Conservation (phyloP, 2,113 vertebrate species). For the Azemiops feae region DNA sequence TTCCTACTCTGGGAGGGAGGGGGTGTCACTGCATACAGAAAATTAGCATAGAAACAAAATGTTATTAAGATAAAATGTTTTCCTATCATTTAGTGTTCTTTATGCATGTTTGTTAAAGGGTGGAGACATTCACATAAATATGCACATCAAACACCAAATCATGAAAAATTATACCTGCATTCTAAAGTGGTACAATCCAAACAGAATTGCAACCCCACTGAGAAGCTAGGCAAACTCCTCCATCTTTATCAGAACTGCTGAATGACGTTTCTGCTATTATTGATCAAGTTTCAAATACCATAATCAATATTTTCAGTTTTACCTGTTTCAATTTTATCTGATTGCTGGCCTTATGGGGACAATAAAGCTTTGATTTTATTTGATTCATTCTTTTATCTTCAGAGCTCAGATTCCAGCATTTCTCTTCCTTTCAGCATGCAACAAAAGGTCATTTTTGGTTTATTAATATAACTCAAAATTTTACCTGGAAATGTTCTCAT, state of each 20-base stretch:
- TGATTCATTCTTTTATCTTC: not conserved
- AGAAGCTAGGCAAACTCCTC: not conserved
- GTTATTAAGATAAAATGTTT: not conserved
- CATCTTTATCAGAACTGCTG: not conserved
- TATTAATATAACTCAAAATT: slow-evolving; percentile 32
- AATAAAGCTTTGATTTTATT: not conserved
- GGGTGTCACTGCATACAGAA: not conserved
- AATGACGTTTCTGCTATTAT: not conserved
- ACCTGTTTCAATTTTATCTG: not conserved
- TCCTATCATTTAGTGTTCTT: not conserved
- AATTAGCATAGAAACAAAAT: not conserved
- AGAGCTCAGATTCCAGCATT: not conserved
- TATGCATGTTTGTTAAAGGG: not conserved
- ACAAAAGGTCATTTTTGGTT: not conserved
- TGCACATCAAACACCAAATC: not conserved
- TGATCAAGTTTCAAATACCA: not conserved
- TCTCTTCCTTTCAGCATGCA: not conserved
- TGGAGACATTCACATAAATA: not conserved
- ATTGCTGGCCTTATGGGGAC: not conserved
- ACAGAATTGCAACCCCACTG: not conserved
- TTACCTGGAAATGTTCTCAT: slow-evolving; percentile 80
- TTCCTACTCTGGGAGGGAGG: not conserved
- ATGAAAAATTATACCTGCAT: not conserved
- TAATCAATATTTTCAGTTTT: not conserved
- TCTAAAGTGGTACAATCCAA: not conserved